A percentile compares a stretch with the other conserved stretches of the same genome.
Conservation (phyloP, 2,888 invertebrate genomes). For the Cetonia aurata region DNA sequence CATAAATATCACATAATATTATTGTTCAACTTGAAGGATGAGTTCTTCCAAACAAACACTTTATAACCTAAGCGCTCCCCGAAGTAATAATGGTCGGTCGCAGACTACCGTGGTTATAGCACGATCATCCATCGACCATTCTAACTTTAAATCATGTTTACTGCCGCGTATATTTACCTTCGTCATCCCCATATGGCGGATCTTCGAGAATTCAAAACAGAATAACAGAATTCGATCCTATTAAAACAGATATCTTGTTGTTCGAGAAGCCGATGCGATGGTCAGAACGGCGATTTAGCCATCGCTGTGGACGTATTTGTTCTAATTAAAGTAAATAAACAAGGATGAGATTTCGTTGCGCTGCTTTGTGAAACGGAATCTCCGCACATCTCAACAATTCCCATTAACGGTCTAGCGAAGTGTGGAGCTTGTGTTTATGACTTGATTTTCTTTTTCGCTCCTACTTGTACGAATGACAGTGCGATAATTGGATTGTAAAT, state of each 20-base stretch:
- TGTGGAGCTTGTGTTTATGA: not conserved
- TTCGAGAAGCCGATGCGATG: not conserved
- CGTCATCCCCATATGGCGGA: too few species aligned
- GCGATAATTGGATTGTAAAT: constrained; percentile 7
- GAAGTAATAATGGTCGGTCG: too few species aligned
- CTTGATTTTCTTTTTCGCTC: not conserved
- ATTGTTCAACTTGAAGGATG: too few species aligned
- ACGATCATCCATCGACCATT: too few species aligned
- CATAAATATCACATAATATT: too few species aligned
- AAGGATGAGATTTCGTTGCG: constrained; percentile 1
- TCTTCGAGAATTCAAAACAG: not conserved
- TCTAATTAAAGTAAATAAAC: constrained; percentile 27
- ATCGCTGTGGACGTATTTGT: constrained; percentile 1
- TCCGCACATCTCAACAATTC: too few species aligned
- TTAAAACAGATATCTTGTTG: constrained; percentile 14
- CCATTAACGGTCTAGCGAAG: constrained; percentile 2
- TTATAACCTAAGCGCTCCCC: too few species aligned
- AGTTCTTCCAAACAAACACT: too few species aligned
- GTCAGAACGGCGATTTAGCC: constrained; percentile 2
- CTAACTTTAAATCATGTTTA: too few species aligned
- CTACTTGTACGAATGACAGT: constrained; percentile 17
- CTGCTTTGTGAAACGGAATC: constrained; percentile 23
- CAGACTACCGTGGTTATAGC: too few species aligned
- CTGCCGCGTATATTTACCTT: too few species aligned
- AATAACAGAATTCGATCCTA: constrained; percentile 5